Base-by-base conservation (phyloP, 1,140 invertebrate genomes). In the Gonioctena quinquepunctata region DNA sequence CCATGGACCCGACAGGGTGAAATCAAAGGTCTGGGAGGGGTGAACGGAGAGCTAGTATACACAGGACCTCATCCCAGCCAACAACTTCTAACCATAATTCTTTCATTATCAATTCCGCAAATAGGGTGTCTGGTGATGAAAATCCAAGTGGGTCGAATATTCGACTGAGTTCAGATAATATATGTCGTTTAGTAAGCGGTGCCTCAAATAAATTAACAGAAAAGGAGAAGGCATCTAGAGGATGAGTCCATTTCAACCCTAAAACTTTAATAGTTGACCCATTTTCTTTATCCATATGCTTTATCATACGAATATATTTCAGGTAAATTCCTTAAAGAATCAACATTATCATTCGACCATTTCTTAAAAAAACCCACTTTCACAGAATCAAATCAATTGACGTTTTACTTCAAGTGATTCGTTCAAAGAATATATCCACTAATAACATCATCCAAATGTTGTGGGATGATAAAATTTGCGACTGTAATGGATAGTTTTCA, bases 371-470 rank as follows among this genome's bases (percentile, higher is more conserved):
- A 79, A 80, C 21, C 73, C 72, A 42, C 77, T 80, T 42, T 28
- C 56, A 25, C 77, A 50, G 48, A 70, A 69, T 13, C 16, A 27
- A 28, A 63, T 71, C 16, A 71, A 33, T 52, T 71, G 3, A 4
- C 42, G 48, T 48, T 72, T 33, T n/a, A 77, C 7, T 48, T 60
- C 22, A 19, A 73, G 33, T 26, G 81, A 81, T 68, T 73, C 68
- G 67, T 76, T 27, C 27, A 81, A n/a, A 3, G 71, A 28, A 28
- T 81, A 26, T 61, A 60, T 18, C 83, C 81, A 62, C 76, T 68
- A 1, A 84, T 21, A 7, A 82, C 19, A 70, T 85, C 83, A 75
- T 86, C 83, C 81, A 82, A 61, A 79, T 27, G 80, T 18, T 77
- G 72, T 21, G 49, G 16, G 48, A 54, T 21, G 4, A 72, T 61